These are phyloP conservation scores for Amblyjoppa proteus DNA, from an alignment of 2,888 invertebrate genomes.

Conservation along the genomic window DNA sequence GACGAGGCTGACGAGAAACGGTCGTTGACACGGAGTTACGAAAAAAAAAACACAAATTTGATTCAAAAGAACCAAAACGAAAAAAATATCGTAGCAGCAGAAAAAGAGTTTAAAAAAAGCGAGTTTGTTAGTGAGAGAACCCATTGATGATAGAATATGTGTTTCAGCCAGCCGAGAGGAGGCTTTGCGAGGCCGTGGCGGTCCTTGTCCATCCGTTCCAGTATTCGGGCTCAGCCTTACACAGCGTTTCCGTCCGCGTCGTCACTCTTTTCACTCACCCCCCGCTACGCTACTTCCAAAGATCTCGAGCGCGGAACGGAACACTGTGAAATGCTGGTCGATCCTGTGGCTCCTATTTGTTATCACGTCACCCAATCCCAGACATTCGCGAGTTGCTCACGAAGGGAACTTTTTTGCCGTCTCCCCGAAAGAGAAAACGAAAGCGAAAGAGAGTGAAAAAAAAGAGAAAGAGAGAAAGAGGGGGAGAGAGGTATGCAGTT, in stretches of 20 bases:
- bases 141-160: conserved; percentile 79
- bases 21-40: conserved; percentile 61
- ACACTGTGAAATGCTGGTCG: conserved; percentile 78
- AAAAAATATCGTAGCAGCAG: conserved; percentile 62
- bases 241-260: conserved; percentile 73
- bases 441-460: conserved; percentile 53
- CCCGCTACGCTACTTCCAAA: conserved; percentile 17
- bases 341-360: conserved; percentile 64
- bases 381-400: conserved; percentile 79
- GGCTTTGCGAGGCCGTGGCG: conserved; percentile 84
- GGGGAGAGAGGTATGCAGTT: conserved; percentile 84
- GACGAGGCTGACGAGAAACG: conserved; percentile 21
- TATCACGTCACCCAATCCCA: conserved; percentile 58
- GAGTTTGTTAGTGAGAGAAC: conserved; percentile 60
- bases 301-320: conserved; percentile 56
- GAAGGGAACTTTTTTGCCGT: conserved; percentile 79
- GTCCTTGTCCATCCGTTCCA: conserved; percentile 71
- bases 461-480: conserved; percentile 74
- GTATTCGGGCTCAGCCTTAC: conserved; percentile 72
- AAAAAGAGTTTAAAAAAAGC: conserved; percentile 31
- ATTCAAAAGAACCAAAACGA: conserved; percentile 17
- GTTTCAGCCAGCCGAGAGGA: conserved; percentile 83
- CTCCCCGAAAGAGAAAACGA: conserved; percentile 68
- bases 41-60: conserved; percentile 19
- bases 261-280: conserved; percentile 25